Base-by-base conservation (phyloP, 2,113 vertebrate genomes). In the Tor tambroides region DNA sequence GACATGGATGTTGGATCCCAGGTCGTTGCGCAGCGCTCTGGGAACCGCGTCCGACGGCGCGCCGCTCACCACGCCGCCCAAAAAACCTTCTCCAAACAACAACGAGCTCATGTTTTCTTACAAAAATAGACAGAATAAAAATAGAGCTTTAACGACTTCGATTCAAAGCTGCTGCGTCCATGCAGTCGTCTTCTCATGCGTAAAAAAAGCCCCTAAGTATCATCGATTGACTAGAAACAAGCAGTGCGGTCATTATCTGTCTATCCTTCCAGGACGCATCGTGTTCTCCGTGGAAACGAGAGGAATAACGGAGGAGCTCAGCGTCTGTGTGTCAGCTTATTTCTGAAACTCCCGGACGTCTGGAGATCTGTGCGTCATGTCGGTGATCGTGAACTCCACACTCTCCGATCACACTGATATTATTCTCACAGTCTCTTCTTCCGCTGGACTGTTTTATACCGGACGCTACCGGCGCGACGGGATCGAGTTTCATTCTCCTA, bases 1-100 rank as follows among this genome's bases (percentile, higher is more conserved):
- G 88, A 96, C 96, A 80, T 96, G 95, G 92, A 97, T 97, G 92
- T 97, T 97, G 89, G 96, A 97, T 75, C 97, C 96, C 95, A 97
- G 88, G 93, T 97, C 97, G 72, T 97, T 96, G 49, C 96, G 95
- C 93, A 97, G 94, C 87, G 93, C 91, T 82, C 93, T 93, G 83
- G 94, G 89, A 0, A 91, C 94, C 54, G 87, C 84, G n/a, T 84
- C 91, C 51, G 92, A 83, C 35, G 92, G 92, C 71, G 89, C 91
- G 67, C 80, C 74, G 11, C 88, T 84, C 85, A 86, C 88, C 56
- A 69, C 74, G 1, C 56, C 76, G 46, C 74, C 74, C 84, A 83
- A 83, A 59, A 93, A 91, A 82, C 90, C 88, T 81, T 96, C 96
- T 19, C 95, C 93, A 91, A 96, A 97, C 9, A 96, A 94, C 83